Percentiles rank a stretch among this genome's conserved stretches.
Evolutionary conservation across 2,888 invertebrate species (phyloP).

Genomic region (Sipha maydis): DNA sequence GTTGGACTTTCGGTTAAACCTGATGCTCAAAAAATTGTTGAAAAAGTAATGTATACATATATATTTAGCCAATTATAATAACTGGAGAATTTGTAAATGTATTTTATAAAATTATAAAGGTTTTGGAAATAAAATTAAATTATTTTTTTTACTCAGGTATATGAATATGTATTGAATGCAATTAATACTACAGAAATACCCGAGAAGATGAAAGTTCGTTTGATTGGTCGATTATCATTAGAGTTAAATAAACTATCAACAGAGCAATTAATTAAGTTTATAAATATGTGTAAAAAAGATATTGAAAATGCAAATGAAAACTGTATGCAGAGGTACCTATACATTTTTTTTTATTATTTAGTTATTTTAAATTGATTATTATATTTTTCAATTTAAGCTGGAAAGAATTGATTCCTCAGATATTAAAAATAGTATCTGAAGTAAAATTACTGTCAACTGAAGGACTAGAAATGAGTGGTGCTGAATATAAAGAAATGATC

Average conservation of each 20-base stretch:
- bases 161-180: slow-evolving; percentile 67
- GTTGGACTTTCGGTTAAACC: slow-evolving; percentile 66
- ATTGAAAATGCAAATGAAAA: slow-evolving; percentile 69
- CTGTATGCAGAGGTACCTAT: slow-evolving; percentile 69
- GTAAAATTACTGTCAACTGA: slow-evolving; percentile 71
- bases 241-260: slow-evolving; percentile 71
- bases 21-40: slow-evolving; percentile 66
- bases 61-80: background rate
- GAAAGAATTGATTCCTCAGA: slow-evolving; percentile 76
- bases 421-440: slow-evolving; percentile 71
- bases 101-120: background rate
- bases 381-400: slow-evolving; percentile 70
- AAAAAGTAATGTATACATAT: slow-evolving; percentile 65
- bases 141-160: slow-evolving; percentile 60
- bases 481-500: slow-evolving; percentile 73
- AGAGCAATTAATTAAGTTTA: slow-evolving; percentile 71
- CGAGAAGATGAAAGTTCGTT: slow-evolving; percentile 68
- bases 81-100: background rate
- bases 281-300: slow-evolving; percentile 71
- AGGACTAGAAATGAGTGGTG: slow-evolving; percentile 72
- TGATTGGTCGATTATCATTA: slow-evolving; percentile 70
- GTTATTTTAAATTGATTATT: slow-evolving; percentile 24
- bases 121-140: background rate
- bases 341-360: slow-evolving; percentile 66
- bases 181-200: slow-evolving; percentile 68